Evolutionary conservation across 2,113 vertebrate genomes (phyloP), one percentile per base, ranked within the genome.

Genomic region (Vireo altiloquus): DNA sequence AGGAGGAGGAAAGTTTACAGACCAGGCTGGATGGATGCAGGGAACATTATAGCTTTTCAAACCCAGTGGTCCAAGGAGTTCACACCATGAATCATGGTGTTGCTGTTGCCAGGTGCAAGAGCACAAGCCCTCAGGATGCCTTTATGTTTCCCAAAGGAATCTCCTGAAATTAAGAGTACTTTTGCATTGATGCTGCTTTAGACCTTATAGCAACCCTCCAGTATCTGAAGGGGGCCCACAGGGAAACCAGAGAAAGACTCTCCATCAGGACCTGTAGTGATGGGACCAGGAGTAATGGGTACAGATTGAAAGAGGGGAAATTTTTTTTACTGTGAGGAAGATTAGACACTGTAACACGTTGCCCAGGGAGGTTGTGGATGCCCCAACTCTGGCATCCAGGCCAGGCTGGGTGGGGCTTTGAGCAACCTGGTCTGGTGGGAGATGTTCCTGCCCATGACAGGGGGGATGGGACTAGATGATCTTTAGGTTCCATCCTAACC

Each of bases 11-110:
- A 78, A 56, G 90, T 59, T 70, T 63, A n/a, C 52, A 44, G 64
- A 59, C 39, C 39, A 28, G 11, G 27, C 25, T 88, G 80, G 44
- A 25, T 63, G 71, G 33, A 59, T n/a, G 54, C 54, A 46, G 54
- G 28, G 63, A 92, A 15, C 47, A 71, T 89, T 52, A 31, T 19
- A 81, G 59, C 76, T 81, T 50, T 68, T 39, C 63, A 89, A 74
- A 80, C 10, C 17, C 40, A 35, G 2, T 65, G 63, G 74, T 61
- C 78, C n/a, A 28, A 27, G 82, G 56, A 88, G 31, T 46, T 70
- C 21, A 6, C 40, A 39, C 75, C 24, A 2, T 5, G 80, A 74
- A 35, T 33, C 3, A 0, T 39, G 20, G 0, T 11, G 10, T 50
- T 82, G 54, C 82, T 46, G 17, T 65, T 49, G 8, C 40, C 2